Conservation (phyloP, 35 echinoderm and acorn worm genomes). For the Strongylocentrotus purpuratus region DNA sequence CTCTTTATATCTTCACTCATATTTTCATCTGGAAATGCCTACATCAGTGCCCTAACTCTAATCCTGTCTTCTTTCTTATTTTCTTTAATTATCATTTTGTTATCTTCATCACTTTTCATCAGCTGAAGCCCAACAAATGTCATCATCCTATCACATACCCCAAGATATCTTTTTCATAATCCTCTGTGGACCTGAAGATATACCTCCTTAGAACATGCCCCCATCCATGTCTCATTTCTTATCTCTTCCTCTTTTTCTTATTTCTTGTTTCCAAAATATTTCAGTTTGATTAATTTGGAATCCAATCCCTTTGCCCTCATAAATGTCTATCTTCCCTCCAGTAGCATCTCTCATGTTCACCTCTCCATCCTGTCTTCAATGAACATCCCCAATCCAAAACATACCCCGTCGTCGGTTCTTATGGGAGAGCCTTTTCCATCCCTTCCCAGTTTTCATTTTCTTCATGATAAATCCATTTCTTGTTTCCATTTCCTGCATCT, state of each 20-base stretch:
- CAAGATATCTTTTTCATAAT: neutral
- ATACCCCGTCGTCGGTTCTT: too few relatives aligned
- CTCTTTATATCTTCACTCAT: too few relatives aligned
- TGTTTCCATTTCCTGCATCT: too few relatives aligned
- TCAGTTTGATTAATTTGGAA: constrained; percentile 19
- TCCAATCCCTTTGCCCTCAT: neutral
- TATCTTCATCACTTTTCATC: neutral
- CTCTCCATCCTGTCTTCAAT: neutral
- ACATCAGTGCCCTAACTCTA: too few relatives aligned
- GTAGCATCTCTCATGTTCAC: neutral
- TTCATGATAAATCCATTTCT: too few relatives aligned
- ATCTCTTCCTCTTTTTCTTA: neutral
- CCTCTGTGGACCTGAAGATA: neutral
- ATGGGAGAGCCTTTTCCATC: too few relatives aligned
- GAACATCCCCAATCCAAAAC: too few relatives aligned
- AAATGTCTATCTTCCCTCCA: constrained; percentile 10
- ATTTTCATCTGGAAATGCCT: too few relatives aligned
- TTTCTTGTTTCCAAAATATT: neutral
- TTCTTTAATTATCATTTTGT: neutral
- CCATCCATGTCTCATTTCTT: neutral
- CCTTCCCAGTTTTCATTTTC: too few relatives aligned
- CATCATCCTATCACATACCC: neutral
- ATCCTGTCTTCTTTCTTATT: neutral
- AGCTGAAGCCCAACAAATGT: neutral
- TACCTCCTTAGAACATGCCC: neutral